Percentiles rank a stretch among this genome's conserved stretches.
Conservation (phyloP, 2,113 vertebrate species). For the Centropus unirufus region DNA sequence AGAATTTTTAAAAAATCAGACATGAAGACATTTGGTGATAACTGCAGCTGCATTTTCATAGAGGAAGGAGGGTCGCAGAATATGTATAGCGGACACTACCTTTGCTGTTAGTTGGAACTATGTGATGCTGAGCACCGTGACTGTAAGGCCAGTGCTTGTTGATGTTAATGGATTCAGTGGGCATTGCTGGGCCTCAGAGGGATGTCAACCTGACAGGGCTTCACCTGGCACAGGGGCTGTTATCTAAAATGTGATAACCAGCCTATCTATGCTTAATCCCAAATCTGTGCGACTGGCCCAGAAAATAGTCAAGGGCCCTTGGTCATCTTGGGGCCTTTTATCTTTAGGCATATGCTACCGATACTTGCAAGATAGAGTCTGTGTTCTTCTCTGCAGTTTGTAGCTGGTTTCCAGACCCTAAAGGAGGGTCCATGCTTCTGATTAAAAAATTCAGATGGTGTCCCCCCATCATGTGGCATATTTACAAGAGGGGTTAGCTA, state of each 20-base stretch:
- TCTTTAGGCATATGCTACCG: background rate
- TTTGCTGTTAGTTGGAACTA: accelerated
- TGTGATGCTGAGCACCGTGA: background rate
- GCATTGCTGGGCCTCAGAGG: background rate
- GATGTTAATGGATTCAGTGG: background rate
- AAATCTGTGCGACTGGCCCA: background rate
- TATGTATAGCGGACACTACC: background rate
- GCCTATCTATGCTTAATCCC: background rate
- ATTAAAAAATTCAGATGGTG: background rate
- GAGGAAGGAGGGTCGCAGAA: background rate
- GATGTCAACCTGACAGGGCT: background rate
- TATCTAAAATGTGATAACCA: background rate
- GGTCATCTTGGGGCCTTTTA: background rate
- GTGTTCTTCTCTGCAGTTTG: background rate
- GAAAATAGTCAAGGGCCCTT: background rate
- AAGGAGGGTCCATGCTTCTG: background rate
- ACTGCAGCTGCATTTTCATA: background rate
- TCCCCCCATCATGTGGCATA: background rate
- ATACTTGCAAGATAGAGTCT: background rate
- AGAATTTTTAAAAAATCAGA: background rate
- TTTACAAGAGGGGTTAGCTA: background rate
- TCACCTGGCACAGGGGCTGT: background rate
- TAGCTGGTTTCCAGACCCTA: background rate
- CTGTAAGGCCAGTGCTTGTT: background rate
- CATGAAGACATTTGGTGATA: background rate